Evolutionary conservation across 2,888 invertebrate species (phyloP).

Genomic region (Sycophila texana): DNA sequence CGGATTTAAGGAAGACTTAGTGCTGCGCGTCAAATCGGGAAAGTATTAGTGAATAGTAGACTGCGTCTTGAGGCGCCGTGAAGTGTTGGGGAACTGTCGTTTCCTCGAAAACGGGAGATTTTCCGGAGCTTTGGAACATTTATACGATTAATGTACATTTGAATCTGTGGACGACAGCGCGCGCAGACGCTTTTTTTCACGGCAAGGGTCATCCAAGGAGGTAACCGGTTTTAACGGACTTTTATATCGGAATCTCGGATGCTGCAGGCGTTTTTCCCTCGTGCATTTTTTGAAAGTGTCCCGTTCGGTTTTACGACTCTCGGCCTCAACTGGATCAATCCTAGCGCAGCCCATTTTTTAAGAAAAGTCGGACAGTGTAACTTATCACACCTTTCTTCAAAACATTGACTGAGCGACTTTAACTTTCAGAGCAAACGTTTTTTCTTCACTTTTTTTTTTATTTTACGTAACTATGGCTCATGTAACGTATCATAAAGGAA

Average conservation of each 20-base stretch:
- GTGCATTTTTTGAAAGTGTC: conserved; percentile 33
- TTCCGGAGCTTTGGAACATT: conserved; percentile 7
- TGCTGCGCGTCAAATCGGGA: not conserved
- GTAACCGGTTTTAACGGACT: conserved; percentile 61
- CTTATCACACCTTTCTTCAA: conserved; percentile 1
- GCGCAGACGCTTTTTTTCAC: conserved; percentile 16
- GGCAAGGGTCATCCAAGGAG: not conserved
- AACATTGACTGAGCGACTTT: not conserved
- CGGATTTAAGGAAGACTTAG: not conserved
- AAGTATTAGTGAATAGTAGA: conserved; percentile 4
- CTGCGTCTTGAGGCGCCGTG: not conserved
- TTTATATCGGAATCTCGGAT: conserved; percentile 41
- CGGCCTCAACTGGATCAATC: conserved; percentile 28
- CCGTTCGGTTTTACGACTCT: conserved; percentile 40
- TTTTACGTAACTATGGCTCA: conserved; percentile 10
- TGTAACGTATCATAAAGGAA: not conserved
- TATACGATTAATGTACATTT: conserved; percentile 35
- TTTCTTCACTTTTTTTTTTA: not conserved
- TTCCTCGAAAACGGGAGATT: conserved; percentile 31
- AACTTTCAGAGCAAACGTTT: not conserved
- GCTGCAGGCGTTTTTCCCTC: conserved; percentile 16
- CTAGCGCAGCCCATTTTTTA: not conserved
- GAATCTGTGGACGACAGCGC: not conserved
- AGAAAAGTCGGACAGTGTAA: not conserved
- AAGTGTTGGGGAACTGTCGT: not conserved